Percentiles rank a stretch among this genome's conserved stretches.
These are phyloP conservation scores for Theretra japonica DNA, from an alignment of 2,888 invertebrate species.

Conservation along the genomic window DNA sequence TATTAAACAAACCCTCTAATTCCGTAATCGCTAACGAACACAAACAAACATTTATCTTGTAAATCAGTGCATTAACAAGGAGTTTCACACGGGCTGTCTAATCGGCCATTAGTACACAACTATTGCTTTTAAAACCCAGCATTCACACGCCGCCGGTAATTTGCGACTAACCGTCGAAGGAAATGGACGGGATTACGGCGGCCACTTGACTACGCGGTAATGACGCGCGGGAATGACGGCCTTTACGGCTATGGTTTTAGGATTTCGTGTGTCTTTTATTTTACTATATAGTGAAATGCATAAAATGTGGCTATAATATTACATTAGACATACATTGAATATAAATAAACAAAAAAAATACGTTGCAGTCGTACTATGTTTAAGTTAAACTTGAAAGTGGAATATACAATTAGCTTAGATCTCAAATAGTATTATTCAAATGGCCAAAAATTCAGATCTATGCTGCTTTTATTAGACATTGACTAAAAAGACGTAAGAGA, in stretches of 20 bases:
- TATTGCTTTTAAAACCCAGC: slow-evolving; percentile 38
- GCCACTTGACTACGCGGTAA: slow-evolving; percentile 37
- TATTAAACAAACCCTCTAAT: neutral
- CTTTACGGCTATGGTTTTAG: neutral
- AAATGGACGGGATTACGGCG: slow-evolving; percentile 51
- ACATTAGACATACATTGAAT: too few relatives aligned
- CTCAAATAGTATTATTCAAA: too few relatives aligned
- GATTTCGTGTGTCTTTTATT: neutral
- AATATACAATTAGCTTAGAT: too few relatives aligned
- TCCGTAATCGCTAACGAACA: neutral
- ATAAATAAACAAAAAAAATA: too few relatives aligned
- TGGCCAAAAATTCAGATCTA: too few relatives aligned
- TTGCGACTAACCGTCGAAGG: slow-evolving; percentile 51
- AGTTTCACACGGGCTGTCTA: slow-evolving; percentile 31
- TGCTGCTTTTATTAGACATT: too few relatives aligned
- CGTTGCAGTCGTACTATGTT: too few relatives aligned
- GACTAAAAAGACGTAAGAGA: too few relatives aligned
- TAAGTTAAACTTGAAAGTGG: too few relatives aligned
- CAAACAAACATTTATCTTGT: neutral
- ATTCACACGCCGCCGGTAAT: slow-evolving; percentile 40
- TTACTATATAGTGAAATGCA: too few relatives aligned
- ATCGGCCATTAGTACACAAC: slow-evolving; percentile 40
- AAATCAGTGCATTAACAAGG: slow-evolving; percentile 15
- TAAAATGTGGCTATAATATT: too few relatives aligned
- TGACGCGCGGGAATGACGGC: neutral